These are phyloP conservation scores for Passerculus sandwichensis DNA, from an alignment of 2,797 vertebrate species.

Conservation along the genomic window DNA sequence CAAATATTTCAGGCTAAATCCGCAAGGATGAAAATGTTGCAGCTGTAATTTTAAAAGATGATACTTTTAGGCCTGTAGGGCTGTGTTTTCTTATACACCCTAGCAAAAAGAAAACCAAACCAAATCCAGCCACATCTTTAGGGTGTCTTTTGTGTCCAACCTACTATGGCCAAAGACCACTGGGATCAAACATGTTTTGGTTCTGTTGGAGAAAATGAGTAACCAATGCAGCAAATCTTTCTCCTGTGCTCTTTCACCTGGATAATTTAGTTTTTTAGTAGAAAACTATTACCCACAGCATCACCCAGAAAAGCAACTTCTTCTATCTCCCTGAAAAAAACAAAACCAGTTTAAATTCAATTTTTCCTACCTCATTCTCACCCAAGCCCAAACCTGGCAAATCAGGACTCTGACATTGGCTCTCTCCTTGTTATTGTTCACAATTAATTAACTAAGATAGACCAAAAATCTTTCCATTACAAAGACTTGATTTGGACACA, in stretches of 20 bases:
- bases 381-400: neutral
- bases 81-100: neutral
- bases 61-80: neutral
- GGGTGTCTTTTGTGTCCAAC: neutral
- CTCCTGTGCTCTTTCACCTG: neutral
- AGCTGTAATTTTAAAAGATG: neutral
- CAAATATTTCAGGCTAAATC: constrained; percentile 7
- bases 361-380: neutral
- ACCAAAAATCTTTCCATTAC: neutral
- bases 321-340: neutral
- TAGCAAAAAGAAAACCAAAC: neutral
- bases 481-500: neutral
- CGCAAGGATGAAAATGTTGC: neutral
- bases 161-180: neutral
- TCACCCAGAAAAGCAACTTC: neutral
- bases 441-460: neutral
- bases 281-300: neutral
- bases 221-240: neutral
- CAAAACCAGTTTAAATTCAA: neutral
- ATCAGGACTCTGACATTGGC: neutral
- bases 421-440: neutral
- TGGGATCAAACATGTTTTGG: neutral
- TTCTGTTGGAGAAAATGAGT: neutral
- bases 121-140: neutral
- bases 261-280: neutral